A percentile compares a stretch with the other conserved stretches of the same genome.
These are phyloP conservation scores for Balanococcus diminutus DNA, from an alignment of 2,888 invertebrate genomes.

Conservation along the genomic window DNA sequence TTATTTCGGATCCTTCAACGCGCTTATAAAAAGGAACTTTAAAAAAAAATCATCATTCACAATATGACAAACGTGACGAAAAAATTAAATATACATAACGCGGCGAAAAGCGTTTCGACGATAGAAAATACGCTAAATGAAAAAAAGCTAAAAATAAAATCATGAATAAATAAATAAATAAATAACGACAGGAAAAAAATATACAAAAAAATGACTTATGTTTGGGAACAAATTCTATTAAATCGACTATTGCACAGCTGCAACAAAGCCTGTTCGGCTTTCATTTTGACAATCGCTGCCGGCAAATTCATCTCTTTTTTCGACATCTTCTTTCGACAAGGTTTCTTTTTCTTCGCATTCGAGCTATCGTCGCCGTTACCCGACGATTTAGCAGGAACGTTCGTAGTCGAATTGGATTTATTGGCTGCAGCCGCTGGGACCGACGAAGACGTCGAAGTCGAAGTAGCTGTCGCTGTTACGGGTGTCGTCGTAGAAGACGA, in stretches of 20 bases:
- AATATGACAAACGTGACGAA: neutral
- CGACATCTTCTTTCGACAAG: slow-evolving; percentile 47
- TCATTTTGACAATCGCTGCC: slow-evolving; percentile 23
- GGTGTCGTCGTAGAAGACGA: neutral
- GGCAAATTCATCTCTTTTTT: slow-evolving; percentile 43
- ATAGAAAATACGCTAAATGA: neutral
- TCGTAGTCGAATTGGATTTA: neutral
- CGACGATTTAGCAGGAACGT: neutral
- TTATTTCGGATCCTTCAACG: neutral
- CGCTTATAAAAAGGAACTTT: neutral
- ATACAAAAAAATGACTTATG: neutral
- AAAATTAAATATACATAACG: neutral
- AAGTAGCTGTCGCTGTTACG: neutral
- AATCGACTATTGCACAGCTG: slow-evolving; percentile 36
- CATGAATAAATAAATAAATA: neutral
- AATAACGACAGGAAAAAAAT: neutral
- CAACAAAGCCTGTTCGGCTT: slow-evolving; percentile 44
- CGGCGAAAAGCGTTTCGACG: neutral
- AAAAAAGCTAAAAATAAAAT: neutral
- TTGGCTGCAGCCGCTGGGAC: neutral
- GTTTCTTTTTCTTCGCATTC: slow-evolving; percentile 1
- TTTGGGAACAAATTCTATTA: slow-evolving; percentile 24
- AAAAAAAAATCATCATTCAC: neutral
- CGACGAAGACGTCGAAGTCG: neutral
- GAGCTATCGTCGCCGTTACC: neutral